phyloP scores from a whole-genome alignment of 2,797 vertebrate species.

The Otolemur crassicaudatus region DNA sequence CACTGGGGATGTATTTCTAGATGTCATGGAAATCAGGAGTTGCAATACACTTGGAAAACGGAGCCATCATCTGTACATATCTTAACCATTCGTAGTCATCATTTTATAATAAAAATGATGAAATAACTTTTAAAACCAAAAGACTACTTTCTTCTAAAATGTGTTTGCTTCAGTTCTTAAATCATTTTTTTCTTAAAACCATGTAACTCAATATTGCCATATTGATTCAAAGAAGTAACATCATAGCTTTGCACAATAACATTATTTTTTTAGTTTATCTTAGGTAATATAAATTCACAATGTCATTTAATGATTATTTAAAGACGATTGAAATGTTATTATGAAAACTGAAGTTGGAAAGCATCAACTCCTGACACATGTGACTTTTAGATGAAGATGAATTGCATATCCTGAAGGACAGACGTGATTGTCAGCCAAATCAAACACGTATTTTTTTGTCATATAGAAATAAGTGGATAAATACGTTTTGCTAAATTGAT shows the following conservation, averaged over 20 bases:
- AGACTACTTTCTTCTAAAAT: background rate
- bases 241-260: background rate
- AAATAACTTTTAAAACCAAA: background rate
- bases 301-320: background rate
- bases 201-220: background rate
- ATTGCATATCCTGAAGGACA: background rate
- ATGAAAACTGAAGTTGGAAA: background rate
- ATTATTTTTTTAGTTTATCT: background rate
- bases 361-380: background rate
- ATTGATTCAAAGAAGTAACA: background rate
- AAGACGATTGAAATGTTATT: constrained; percentile 29
- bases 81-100: too few relatives aligned
- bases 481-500: background rate
- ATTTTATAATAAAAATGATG: background rate
- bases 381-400: background rate
- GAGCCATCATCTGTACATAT: background rate
- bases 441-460: background rate
- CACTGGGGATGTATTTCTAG: background rate
- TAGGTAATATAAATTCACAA: background rate
- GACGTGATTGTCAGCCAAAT: background rate
- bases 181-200: background rate
- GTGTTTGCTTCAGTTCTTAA: background rate
- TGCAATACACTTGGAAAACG: background rate
- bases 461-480: background rate
- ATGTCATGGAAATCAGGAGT: background rate